Evolutionary conservation across 2,797 vertebrate genomes (phyloP).

Genomic region (Bradypodion ventrale): DNA sequence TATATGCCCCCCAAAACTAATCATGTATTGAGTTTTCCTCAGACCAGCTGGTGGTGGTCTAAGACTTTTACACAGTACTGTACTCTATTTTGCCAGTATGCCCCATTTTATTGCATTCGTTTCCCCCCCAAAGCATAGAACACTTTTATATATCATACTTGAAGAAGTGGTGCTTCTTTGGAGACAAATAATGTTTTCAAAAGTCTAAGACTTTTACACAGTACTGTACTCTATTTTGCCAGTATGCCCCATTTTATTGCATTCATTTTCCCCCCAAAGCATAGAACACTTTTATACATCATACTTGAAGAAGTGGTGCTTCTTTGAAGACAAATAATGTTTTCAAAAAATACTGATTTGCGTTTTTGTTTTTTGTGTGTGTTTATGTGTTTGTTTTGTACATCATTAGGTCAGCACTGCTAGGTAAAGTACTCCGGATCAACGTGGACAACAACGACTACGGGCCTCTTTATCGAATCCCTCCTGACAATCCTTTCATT

Average conservation of each 20-base stretch:
- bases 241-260: neutral
- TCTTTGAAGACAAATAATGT: neutral
- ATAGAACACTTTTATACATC: too few relatives aligned
- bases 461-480: slow-evolving; percentile 86
- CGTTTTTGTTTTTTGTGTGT: neutral
- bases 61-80: too few relatives aligned
- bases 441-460: slow-evolving; percentile 84
- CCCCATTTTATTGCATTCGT: neutral
- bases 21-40: too few relatives aligned
- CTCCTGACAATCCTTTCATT: slow-evolving; percentile 89
- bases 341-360: neutral
- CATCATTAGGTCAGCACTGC: slow-evolving; percentile 82
- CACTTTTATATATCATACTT: too few relatives aligned
- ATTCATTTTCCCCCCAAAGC: neutral
- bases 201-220: too few relatives aligned
- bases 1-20: too few relatives aligned
- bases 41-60: too few relatives aligned
- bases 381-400: slow-evolving; percentile 4
- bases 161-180: neutral
- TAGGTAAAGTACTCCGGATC: slow-evolving; percentile 94
- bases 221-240: too few relatives aligned
- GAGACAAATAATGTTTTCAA: neutral
- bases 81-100: too few relatives aligned
- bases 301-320: neutral
- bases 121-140: neutral